Conservation (phyloP, 2,888 invertebrate genomes). For the Rutpela maculata region DNA sequence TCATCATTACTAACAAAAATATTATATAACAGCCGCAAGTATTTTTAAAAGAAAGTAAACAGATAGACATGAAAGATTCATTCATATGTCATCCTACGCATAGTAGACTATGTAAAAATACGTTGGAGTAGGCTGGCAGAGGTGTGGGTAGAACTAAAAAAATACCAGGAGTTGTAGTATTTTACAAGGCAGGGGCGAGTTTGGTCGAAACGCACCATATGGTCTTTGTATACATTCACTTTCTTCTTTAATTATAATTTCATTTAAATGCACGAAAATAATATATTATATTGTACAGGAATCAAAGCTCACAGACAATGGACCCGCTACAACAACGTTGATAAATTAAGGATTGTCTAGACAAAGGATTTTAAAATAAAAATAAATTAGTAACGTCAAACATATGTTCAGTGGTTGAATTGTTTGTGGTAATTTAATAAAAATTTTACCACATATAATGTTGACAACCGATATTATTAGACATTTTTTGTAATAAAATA, state of each 20-base stretch:
- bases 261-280: slow-evolving; percentile 34
- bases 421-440: slow-evolving; percentile 11
- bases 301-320: slow-evolving; percentile 18
- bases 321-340: neutral
- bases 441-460: neutral
- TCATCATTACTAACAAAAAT: neutral
- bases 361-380: slow-evolving; percentile 14
- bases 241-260: slow-evolving; percentile 31
- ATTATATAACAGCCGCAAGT: neutral
- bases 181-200: slow-evolving; percentile 47
- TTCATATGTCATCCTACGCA: slow-evolving; percentile 25
- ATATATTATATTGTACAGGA: slow-evolving; percentile 20
- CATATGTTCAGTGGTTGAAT: neutral
- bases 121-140: slow-evolving; percentile 46
- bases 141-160: slow-evolving; percentile 47
- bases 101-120: slow-evolving; percentile 37
- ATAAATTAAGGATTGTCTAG: slow-evolving; percentile 8
- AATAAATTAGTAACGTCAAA: neutral
- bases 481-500: too few relatives aligned
- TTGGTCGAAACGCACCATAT: slow-evolving; percentile 42
- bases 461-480: neutral
- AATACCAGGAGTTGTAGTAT: slow-evolving; percentile 50
- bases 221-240: slow-evolving; percentile 40
- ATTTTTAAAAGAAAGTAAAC: slow-evolving; percentile 1
- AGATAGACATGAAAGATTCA: slow-evolving; percentile 25